A percentile compares a stretch with the other conserved stretches of the same genome.
These are phyloP conservation scores for Mythimna pallens DNA, from an alignment of 2,888 invertebrate species.

Conservation along the genomic window DNA sequence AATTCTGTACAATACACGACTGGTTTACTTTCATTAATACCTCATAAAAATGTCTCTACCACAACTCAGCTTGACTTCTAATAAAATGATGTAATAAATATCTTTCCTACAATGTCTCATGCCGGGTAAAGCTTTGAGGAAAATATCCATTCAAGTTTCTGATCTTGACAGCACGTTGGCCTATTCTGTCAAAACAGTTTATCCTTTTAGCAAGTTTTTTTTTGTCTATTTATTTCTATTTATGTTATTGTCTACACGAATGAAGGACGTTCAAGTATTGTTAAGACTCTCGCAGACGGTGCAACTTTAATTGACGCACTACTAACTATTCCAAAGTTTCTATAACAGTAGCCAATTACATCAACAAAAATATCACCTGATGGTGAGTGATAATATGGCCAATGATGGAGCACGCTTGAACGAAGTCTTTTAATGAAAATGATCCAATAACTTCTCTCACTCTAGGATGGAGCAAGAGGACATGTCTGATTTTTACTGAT, in stretches of 20 bases:
- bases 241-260: constrained; percentile 18
- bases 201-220: constrained; percentile 19
- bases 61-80: neutral
- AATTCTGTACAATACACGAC: no score
- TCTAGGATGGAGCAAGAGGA: no score
- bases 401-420: no score
- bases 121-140: constrained; percentile 23
- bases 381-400: no score
- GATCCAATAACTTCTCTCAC: no score
- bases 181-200: constrained; percentile 39
- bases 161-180: constrained; percentile 50
- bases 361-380: neutral
- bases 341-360: neutral
- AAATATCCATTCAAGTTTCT: constrained; percentile 38
- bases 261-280: neutral
- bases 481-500: no score
- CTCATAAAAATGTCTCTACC: neutral
- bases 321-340: neutral
- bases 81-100: neutral
- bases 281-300: neutral
- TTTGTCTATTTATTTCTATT: constrained; percentile 17
- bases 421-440: no score
- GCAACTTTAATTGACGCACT: neutral
- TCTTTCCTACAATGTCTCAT: constrained; percentile 11
- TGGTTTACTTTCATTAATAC: no score